These are phyloP conservation scores for Hestina assimilis DNA, from an alignment of 1,140 invertebrate species.

Conservation along the genomic window DNA sequence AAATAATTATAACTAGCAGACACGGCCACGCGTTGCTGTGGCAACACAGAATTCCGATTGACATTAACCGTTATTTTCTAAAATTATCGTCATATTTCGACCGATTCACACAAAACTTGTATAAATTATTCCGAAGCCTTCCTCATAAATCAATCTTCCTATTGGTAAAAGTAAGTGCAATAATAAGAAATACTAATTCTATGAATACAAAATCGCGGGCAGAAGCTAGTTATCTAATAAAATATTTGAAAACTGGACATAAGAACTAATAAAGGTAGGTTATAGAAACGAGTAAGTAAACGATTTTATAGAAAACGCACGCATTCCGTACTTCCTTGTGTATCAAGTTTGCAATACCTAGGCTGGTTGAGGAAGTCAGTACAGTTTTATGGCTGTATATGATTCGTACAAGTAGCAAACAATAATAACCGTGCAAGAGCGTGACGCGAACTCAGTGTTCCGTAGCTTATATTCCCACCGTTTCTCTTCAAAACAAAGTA, in stretches of 20 bases:
- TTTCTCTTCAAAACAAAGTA: too few relatives aligned
- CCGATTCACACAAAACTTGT: too few relatives aligned
- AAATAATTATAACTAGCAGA: too few relatives aligned
- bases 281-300: constrained; percentile 12
- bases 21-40: too few relatives aligned
- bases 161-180: too few relatives aligned
- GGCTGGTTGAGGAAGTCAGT: constrained; percentile 4
- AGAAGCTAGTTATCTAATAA: not conserved
- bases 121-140: too few relatives aligned
- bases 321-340: constrained; percentile 27
- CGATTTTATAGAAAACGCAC: not conserved
- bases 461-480: not conserved
- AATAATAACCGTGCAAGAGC: not conserved
- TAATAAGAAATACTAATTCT: too few relatives aligned
- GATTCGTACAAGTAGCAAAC: not conserved
- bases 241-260: not conserved
- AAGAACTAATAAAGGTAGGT: not conserved
- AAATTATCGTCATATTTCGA: too few relatives aligned
- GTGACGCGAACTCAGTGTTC: not conserved
- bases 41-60: too few relatives aligned
- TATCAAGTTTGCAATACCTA: constrained; percentile 24
- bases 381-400: not conserved
- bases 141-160: too few relatives aligned
- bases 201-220: too few relatives aligned
- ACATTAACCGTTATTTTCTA: too few relatives aligned